Percentiles rank a stretch among this genome's conserved stretches.
Evolutionary conservation across 2,797 vertebrate genomes (phyloP).

Genomic region (Zenarchopterus dispar): DNA sequence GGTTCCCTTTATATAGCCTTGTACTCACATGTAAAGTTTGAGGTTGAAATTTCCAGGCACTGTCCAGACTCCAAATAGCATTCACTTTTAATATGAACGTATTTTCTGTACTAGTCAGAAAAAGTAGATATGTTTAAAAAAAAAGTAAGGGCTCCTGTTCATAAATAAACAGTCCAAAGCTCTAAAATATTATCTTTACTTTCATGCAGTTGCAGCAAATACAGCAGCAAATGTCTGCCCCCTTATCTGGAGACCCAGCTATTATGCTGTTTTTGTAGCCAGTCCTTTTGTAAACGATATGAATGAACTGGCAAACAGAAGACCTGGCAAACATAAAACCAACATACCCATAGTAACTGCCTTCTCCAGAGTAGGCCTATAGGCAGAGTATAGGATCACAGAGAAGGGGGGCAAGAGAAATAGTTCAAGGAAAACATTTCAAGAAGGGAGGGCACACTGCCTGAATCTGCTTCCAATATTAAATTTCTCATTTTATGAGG

Average conservation of each 20-base stretch:
- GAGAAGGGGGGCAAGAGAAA: slow-evolving; percentile 50
- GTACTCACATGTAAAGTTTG: not conserved
- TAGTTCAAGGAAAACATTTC: slow-evolving; percentile 67
- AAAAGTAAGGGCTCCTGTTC: no score
- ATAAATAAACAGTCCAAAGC: no score
- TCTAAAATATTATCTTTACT: not conserved
- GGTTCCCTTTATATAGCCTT: no score
- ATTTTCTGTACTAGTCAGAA: no score
- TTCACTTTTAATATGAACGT: no score
- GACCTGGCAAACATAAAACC: slow-evolving; percentile 74
- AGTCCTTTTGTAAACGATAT: slow-evolving; percentile 1
- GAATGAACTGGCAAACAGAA: slow-evolving; percentile 43
- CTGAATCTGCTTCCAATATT: slow-evolving; percentile 33
- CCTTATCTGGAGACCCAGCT: no score
- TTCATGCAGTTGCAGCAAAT: not conserved
- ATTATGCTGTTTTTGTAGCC: not conserved
- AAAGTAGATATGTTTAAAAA: no score
- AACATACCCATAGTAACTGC: slow-evolving; percentile 75
- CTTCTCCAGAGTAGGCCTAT: slow-evolving; percentile 78
- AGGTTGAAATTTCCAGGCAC: no score
- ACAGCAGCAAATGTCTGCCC: no score
- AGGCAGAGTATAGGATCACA: slow-evolving; percentile 76
- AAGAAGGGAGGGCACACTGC: slow-evolving; percentile 47
- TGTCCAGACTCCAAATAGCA: no score
- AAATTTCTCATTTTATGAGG: slow-evolving; percentile 26